Evolutionary conservation across 2,797 vertebrate species (phyloP).

Genomic region (Xerus rutilus): DNA sequence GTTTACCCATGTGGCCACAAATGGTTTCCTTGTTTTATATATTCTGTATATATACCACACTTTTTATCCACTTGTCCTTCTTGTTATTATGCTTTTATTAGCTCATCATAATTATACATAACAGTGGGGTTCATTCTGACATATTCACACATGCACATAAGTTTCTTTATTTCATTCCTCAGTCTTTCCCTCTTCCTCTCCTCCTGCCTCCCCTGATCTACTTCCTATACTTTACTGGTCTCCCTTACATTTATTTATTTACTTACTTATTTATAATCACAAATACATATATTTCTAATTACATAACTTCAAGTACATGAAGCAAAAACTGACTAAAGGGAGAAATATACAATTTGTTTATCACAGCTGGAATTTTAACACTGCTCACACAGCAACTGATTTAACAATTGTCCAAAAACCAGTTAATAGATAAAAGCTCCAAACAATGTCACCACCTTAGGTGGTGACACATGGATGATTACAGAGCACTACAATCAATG

Average conservation of each 20-base stretch:
- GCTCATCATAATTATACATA: too few species aligned
- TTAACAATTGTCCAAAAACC: constrained; percentile 23
- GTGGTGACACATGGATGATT: background rate
- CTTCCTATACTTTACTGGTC: too few species aligned
- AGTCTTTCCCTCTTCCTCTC: too few species aligned
- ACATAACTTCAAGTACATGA: background rate
- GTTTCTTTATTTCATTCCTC: too few species aligned
- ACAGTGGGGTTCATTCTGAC: too few species aligned
- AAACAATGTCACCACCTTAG: background rate
- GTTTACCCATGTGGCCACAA: background rate
- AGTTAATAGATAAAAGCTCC: constrained; percentile 10
- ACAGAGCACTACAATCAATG: background rate
- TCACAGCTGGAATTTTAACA: background rate
- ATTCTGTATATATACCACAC: background rate
- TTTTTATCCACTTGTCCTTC: background rate
- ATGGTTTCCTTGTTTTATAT: background rate
- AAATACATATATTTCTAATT: background rate
- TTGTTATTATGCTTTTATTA: too few species aligned
- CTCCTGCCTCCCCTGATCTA: too few species aligned
- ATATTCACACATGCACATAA: too few species aligned
- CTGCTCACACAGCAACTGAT: background rate
- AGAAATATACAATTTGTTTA: background rate
- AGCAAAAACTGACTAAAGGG: background rate
- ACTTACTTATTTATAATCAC: background rate
- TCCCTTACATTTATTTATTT: too few species aligned